Base-by-base conservation (phyloP, 2,113 vertebrate species). In the Macrotus californicus region DNA sequence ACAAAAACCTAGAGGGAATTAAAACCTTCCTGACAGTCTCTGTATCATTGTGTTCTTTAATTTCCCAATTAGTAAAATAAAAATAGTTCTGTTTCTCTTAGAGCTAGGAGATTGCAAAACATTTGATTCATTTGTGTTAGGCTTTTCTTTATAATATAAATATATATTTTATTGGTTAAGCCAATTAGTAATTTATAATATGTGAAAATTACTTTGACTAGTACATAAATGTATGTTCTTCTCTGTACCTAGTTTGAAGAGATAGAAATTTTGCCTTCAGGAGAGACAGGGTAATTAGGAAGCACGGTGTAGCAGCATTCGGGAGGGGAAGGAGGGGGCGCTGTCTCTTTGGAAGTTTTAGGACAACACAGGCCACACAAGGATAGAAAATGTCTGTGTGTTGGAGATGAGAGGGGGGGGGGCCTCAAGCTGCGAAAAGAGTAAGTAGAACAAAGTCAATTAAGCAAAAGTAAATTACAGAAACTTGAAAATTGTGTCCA, bases 121-220 rank as follows among this genome's bases (percentile, higher is more conserved):
- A 73, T 82, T 91, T 93, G 80, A 80, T 73, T 80, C 13, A 92
- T 59, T 92, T 64, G 19, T 70, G 0, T 70, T 81, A 50, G 41
- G 8, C 11, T 87, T 6, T 11, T 89, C 41, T 92, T 87, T 43
- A 77, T 86, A 93, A 79, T 50, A 54, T n/a, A 87, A 89, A 87
- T 83, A 79, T 36, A 15, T 50, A 36, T 90, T 59, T 73, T 24
- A 46, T 41, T 94, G 80, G 26, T 87, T 85, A 93, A 3, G 6
- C 22, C 26, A 81, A 76, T 77, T 67, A 52, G 22, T 79, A 81
- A 87, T 61, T 81, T 88, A 84, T 61, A 80, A 82, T 73, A 19
- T 73, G 34, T 73, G 12, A 67, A 82, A 92, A 54, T 93, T 84
- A 77, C 22, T 94, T 69, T 73, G 39, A 94, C 34, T 36, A 82